Evolutionary conservation across 2,113 vertebrate species (phyloP), one percentile per base, ranked within the genome.

Genomic region (Syrmaticus mikado): DNA sequence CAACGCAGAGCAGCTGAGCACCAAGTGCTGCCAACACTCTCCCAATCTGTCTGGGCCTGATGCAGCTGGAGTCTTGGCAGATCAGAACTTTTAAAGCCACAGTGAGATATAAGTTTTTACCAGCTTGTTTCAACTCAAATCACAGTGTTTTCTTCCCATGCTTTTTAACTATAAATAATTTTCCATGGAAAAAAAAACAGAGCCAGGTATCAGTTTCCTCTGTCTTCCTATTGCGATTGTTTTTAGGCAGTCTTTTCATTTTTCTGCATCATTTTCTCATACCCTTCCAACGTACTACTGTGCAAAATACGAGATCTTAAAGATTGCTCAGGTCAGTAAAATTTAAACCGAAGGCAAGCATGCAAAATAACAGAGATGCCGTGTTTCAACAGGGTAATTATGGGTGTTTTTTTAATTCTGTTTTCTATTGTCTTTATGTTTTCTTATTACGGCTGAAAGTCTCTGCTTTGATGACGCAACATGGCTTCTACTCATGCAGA

Each of bases 41-140:
- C 78, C 88, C 93, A 90, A 48, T 95, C 97, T 97, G 96, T 93
- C 87, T 65, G 77, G 61, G 77, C 45, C 36, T 75, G 83, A 64
- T 81, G 38, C 62, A 91, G 75, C 88, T 94, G 90, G 50, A 93
- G 46, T 30, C 46, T 66, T 91, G 93, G 88, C 92, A 79, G 57
- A 52, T 61, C 21, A 10, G 36, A n/a, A 30, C n/a, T 93, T 70
- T 50, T 77, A 78, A 79, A 87, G n/a, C 32, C 50, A 66, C 38
- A 16, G 13, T 16, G n/a, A 91, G 48, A 28, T 45, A 25, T 30
- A 77, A 71, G 32, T 43, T 77, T 76, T 4, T 1, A 91, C 81
- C 45, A 72, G 53, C 65, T 72, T 88, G 43, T 80, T 95, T 82
- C 65, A 50, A 62, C 67, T 64, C 68, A 91, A 81, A 74, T 22